Base-by-base conservation (phyloP, 2,888 invertebrate species). In the Meteorus cinctellus region DNA sequence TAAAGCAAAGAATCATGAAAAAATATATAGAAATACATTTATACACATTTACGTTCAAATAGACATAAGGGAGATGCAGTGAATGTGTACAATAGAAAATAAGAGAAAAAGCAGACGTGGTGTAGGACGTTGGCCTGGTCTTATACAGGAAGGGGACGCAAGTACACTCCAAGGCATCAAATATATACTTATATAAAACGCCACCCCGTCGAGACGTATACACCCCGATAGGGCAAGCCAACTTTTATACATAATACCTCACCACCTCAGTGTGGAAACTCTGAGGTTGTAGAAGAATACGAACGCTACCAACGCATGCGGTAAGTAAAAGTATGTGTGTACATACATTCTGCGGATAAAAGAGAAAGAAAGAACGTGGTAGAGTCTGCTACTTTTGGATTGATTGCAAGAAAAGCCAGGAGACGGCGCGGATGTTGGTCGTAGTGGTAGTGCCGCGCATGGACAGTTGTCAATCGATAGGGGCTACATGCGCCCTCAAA, bases 381-480 rank as follows among this genome's bases (percentile, higher is more conserved):
- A 62, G 71, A 69, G 66, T 72, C 73, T 70, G 65, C 63, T 71
- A 62, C 60, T 77, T 41, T 41, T 76, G 77, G 84, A 83, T 82
- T 81, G 85, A 85, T 84, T 83, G 83, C 86, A 85, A 83, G 84
- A 86, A 84, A 85, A 82, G 84, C 83, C 77, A 81, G 79, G 81
- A 83, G 83, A 80, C 81, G 81, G 74, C 79, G 77, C 63, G 70
- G 63, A 77, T 74, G 63, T 79, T 59, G 76, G 71, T 45, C 24
- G 67, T 66, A 19, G 72, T 72, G 62, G 74, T 65, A 67, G 74
- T 62, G 76, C 72, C 77, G 77, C 75, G 75, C 74, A 69, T 78
- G 77, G 79, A 79, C 79, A 82, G 78, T 79, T 82, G 85, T 86
- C 86, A 86, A 86, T 86, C 86, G 86, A 86, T 86, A 86, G 82